Evolutionary conservation across 1,140 invertebrate species (phyloP).

Genomic region (Drosophila gunungcola): DNA sequence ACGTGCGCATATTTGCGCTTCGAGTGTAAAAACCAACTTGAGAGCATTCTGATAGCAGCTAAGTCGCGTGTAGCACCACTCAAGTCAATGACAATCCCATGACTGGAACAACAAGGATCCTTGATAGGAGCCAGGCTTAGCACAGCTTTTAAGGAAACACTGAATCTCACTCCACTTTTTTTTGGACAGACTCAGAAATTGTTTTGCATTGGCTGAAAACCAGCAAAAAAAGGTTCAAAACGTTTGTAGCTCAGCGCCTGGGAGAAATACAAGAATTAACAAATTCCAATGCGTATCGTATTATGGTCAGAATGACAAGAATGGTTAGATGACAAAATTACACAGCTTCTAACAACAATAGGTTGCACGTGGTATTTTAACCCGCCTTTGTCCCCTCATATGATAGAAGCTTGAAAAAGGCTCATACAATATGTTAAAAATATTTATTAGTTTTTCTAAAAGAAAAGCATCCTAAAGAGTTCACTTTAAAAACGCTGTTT

Average conservation of each 20-base stretch:
- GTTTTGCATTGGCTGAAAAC: slow-evolving; percentile 16
- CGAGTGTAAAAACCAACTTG: not conserved
- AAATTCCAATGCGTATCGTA: slow-evolving; percentile 2
- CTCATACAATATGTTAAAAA: too few species aligned
- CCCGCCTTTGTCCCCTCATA: too few species aligned
- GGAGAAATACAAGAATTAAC: slow-evolving; percentile 48
- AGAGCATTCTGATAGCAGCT: not conserved
- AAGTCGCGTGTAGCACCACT: slow-evolving; percentile 16
- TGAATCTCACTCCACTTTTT: not conserved
- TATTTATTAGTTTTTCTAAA: too few species aligned
- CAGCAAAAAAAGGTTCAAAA: slow-evolving; percentile 28
- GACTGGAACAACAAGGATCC: slow-evolving; percentile 7
- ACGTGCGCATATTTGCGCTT: slow-evolving; percentile 23
- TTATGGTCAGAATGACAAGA: too few species aligned
- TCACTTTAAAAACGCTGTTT: too few species aligned
- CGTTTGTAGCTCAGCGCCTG: too few species aligned
- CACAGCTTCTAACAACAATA: too few species aligned
- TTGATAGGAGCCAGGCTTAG: not conserved
- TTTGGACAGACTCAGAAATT: not conserved
- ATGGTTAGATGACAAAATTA: too few species aligned
- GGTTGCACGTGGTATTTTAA: too few species aligned
- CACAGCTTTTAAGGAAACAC: not conserved
- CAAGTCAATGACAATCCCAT: slow-evolving; percentile 22
- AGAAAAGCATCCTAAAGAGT: too few species aligned
- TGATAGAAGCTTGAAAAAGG: too few species aligned